These are phyloP conservation scores for Bugula neritina DNA, from an alignment of 2,888 invertebrate species.

Conservation along the genomic window DNA sequence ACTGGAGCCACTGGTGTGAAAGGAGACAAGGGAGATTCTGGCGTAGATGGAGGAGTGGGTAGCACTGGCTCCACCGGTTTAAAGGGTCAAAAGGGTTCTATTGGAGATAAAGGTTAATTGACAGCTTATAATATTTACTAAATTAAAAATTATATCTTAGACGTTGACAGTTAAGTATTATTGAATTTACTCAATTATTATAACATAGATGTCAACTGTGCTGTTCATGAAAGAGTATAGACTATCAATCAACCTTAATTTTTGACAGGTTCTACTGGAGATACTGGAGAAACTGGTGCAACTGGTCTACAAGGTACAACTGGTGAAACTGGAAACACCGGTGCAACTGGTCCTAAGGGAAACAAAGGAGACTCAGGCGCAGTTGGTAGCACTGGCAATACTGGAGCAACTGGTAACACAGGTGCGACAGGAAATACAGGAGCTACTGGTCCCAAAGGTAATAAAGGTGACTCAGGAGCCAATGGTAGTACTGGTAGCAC, in stretches of 20 bases:
- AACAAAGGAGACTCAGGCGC: conserved; percentile 19
- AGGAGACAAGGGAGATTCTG: conserved; percentile 24
- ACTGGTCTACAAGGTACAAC: conserved; percentile 3
- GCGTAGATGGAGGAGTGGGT: conserved; percentile 27
- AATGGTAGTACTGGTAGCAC: not conserved
- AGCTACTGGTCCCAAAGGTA: conserved; percentile 18
- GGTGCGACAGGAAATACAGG: conserved; percentile 25
- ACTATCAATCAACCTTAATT: no score
- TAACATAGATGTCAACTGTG: no score
- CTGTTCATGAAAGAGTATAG: no score
- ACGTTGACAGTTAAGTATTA: no score
- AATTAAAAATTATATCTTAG: no score
- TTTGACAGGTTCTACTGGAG: conserved; percentile 14
- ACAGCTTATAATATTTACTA: no score
- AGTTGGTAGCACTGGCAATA: conserved; percentile 25
- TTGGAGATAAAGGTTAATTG: not conserved
- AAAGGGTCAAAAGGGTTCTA: conserved; percentile 4
- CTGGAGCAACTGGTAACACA: conserved; percentile 10
- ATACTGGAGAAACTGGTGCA: conserved; percentile 18
- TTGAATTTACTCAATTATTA: no score
- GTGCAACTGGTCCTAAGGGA: conserved; percentile 10
- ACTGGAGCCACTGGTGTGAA: conserved; percentile 26
- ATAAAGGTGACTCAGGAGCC: conserved; percentile 26
- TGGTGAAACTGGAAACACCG: conserved; percentile 14
- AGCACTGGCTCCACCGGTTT: not conserved